Percentiles rank a stretch among this genome's conserved stretches.
Evolutionary conservation across 2,113 vertebrate species (phyloP).

Genomic region (Petaurus breviceps): DNA sequence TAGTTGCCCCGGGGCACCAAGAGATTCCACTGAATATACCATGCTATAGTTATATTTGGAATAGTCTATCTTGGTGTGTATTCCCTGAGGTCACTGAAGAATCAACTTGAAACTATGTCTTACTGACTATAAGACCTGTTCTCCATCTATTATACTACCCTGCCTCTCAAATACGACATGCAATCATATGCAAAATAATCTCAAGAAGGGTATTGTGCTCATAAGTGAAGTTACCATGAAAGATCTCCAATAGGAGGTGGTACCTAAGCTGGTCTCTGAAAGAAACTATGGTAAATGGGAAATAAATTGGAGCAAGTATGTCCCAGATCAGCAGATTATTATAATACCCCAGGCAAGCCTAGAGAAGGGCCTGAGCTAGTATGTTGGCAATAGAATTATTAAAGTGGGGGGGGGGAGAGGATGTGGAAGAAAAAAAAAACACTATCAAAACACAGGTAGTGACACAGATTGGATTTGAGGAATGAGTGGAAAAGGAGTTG

Average conservation of each 20-base stretch:
- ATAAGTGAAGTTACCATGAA: neutral
- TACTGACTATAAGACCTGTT: neutral
- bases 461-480: neutral
- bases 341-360: neutral
- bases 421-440: neutral
- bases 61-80: too few relatives aligned
- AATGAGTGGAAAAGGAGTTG: neutral
- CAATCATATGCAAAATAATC: neutral
- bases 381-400: neutral
- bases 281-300: neutral
- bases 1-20: neutral
- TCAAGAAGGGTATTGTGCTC: neutral
- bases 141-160: neutral
- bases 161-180: neutral
- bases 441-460: neutral
- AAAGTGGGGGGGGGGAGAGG: neutral
- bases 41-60: too few relatives aligned
- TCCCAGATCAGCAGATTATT: neutral
- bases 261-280: neutral
- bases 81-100: neutral
- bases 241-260: neutral
- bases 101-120: neutral
- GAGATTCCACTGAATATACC: neutral
- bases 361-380: neutral
- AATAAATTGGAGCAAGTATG: neutral